Base-by-base conservation (phyloP, 2,113 vertebrate genomes). In the Picathartes gymnocephalus region DNA sequence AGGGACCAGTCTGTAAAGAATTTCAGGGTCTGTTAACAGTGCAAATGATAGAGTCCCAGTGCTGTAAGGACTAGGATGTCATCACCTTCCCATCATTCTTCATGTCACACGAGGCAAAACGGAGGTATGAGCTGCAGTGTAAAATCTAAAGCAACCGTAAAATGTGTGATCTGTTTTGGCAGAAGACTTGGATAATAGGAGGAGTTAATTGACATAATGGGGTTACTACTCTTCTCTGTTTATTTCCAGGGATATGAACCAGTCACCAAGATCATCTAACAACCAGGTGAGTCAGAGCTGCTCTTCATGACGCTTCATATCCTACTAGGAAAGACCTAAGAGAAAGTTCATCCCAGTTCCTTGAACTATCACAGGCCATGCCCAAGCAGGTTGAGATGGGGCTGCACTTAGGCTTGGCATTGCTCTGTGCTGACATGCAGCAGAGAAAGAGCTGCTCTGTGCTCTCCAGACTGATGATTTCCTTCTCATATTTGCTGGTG, bases 171-270 rank as follows among this genome's bases (percentile, higher is more conserved):
- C n/a, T 81, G 20, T 70, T 84, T 72, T 87, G 84, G 21, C 78
- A 74, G 86, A 73, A 86, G 51, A 21, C 39, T 44, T 31, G 45
- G 27, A 8, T 88, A 69, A 61, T 74, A 48, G 73, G 9, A 72
- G 54, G 24, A 44, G 23, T 74, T 87, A 62, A 74, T 58, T 76
- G 64, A 24, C 44, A 8, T 65, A 39, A 86, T 22, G 62, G 50
- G 31, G n/a, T 79, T 86, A 66, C 58, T 50, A 3, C 45, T 57
- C 65, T 85, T 79, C 51, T 90, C 24, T 61, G 53, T 78, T 84
- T 30, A 62, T 71, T 74, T 88, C 54, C 91, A 99, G 99, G 86
- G 98, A 99, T 53, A 91, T 93, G 20, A 97, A 97, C 53, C 98
- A 98, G 87, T 97, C 92, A 0, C 96, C 97, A 28, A 97, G 98